Percentiles rank a stretch among this genome's conserved stretches.
Conservation (phyloP, 2,888 invertebrate species). For the Chrysotoxum bicinctum region DNA sequence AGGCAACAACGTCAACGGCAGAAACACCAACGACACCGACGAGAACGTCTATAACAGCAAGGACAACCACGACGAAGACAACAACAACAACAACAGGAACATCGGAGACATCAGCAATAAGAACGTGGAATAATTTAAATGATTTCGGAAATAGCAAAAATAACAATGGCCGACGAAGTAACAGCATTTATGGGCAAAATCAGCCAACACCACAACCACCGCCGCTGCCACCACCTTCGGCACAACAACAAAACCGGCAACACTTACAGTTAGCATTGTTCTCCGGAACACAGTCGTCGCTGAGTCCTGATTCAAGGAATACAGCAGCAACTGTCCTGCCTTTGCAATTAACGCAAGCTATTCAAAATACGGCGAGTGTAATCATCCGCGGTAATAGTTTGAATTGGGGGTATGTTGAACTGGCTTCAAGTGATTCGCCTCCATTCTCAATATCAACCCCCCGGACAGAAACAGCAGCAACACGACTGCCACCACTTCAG, state of each 20-base stretch:
- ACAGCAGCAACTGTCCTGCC: conserved; percentile 53
- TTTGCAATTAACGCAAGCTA: conserved; percentile 64
- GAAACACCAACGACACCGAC: conserved; percentile 52
- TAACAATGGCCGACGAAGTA: conserved; percentile 52
- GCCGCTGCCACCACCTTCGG: conserved; percentile 59
- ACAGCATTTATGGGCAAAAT: conserved; percentile 51
- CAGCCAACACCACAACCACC: conserved; percentile 44
- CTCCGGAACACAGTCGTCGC: conserved; percentile 48
- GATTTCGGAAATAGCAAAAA: conserved; percentile 58
- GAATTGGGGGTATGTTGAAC: conserved; percentile 58
- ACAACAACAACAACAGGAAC: conserved; percentile 26
- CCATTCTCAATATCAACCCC: conserved; percentile 21
- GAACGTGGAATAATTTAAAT: conserved; percentile 62
- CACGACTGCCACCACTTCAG: conserved; percentile 52
- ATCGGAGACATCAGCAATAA: conserved; percentile 56
- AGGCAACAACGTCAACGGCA: conserved; percentile 73
- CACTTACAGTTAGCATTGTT: conserved; percentile 57
- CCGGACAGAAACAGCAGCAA: conserved; percentile 11
- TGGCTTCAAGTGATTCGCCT: conserved; percentile 48
- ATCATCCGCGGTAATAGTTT: conserved; percentile 65
- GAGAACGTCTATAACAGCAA: not conserved
- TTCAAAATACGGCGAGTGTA: conserved; percentile 66
- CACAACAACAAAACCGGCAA: conserved; percentile 68
- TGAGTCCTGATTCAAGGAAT: conserved; percentile 28
- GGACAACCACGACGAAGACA: conserved; percentile 34